Evolutionary conservation across 2,113 vertebrate species (phyloP).

Genomic region (Motacilla alba): DNA sequence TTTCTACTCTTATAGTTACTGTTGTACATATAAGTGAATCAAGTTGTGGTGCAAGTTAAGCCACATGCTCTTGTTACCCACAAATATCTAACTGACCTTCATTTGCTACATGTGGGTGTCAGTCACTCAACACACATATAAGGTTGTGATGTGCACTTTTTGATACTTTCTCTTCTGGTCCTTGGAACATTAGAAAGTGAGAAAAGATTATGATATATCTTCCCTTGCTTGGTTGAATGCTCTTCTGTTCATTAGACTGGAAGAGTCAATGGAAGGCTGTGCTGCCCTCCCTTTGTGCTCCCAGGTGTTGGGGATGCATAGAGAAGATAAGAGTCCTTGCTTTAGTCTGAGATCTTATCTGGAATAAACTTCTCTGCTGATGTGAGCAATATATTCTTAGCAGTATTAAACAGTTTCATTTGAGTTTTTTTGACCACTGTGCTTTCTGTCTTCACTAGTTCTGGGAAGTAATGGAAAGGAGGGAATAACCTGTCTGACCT

Average conservation of each 20-base stretch:
- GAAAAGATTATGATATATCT: not conserved
- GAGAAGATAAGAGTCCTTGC: not conserved
- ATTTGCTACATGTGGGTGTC: not conserved
- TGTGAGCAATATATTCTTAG: not conserved
- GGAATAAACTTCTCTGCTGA: not conserved
- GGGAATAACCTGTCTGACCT: not conserved
- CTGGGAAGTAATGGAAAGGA: not conserved
- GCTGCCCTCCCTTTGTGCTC: not conserved
- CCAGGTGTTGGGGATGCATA: not conserved
- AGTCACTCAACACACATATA: not conserved
- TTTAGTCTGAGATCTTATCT: not conserved
- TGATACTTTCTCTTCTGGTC: not conserved
- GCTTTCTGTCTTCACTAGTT: conserved; percentile 9
- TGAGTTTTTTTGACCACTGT: conserved; percentile 5
- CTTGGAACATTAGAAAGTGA: not conserved
- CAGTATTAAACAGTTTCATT: not conserved
- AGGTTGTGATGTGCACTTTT: not conserved
- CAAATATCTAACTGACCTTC: not conserved
- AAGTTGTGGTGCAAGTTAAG: not conserved
- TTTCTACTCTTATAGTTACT: not conserved
- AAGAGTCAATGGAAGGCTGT: not conserved
- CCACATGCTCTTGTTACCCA: not conserved
- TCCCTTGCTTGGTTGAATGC: not conserved
- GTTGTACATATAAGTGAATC: not conserved
- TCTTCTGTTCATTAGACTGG: not conserved